Evolutionary conservation across 1,140 invertebrate genomes (phyloP).

Genomic region (Drosophila lowei): DNA sequence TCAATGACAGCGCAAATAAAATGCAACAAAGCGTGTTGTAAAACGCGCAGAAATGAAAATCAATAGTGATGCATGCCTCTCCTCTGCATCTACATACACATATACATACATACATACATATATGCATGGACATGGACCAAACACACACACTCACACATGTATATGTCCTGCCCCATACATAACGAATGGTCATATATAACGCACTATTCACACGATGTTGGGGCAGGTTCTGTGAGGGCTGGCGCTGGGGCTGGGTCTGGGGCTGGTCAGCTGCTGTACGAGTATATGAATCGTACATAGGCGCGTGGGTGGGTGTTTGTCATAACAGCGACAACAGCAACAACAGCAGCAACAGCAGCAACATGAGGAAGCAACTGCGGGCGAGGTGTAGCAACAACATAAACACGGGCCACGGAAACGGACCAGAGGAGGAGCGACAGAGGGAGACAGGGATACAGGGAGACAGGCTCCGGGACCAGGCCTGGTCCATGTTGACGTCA

Average conservation of each 20-base stretch:
- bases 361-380: background rate
- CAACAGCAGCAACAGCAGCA: background rate
- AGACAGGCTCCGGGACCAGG: conserved; percentile 39
- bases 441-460: conserved; percentile 1
- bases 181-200: conserved; percentile 16
- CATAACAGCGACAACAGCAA: conserved; percentile 58
- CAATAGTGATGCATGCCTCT: conserved; percentile 54
- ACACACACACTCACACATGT: conserved; percentile 8
- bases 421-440: conserved; percentile 23
- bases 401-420: conserved; percentile 75
- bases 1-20: conserved; percentile 78
- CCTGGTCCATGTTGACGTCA: conserved; percentile 74
- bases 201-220: conserved; percentile 26
- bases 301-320: conserved; percentile 51
- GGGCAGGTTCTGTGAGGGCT: conserved; percentile 2
- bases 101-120: no score
- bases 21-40: conserved; percentile 74
- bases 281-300: conserved; percentile 27
- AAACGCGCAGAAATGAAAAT: conserved; percentile 76
- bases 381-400: conserved; percentile 59
- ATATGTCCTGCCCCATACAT: conserved; percentile 1
- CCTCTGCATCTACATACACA: no score
- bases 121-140: conserved; percentile 5
- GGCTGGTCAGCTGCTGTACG: conserved; percentile 46
- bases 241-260: background rate